Conservation (phyloP, 2,797 vertebrate species). For the Macroramphosus scolopax region DNA sequence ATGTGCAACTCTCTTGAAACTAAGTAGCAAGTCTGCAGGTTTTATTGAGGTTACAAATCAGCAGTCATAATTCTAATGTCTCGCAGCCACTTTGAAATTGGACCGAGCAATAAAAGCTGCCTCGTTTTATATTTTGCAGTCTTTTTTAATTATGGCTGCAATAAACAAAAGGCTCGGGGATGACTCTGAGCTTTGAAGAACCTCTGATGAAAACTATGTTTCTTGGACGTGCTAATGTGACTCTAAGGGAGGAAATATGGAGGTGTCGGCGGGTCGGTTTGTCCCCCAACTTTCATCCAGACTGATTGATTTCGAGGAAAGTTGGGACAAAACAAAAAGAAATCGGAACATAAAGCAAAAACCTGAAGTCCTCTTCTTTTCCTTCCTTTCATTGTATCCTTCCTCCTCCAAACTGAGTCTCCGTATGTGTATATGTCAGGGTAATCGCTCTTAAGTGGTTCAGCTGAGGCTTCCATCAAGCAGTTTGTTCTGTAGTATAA, state of each 20-base stretch:
- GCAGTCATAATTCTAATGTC: slow-evolving; percentile 51
- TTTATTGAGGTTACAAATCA: slow-evolving; percentile 62
- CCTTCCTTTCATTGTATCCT: no score
- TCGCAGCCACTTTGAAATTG: slow-evolving; percentile 63
- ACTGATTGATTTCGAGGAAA: neutral
- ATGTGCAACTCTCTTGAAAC: slow-evolving; percentile 52
- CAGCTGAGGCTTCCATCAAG: no score
- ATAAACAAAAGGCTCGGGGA: slow-evolving; percentile 46
- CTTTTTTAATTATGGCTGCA: slow-evolving; percentile 45
- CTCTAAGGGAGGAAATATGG: neutral
- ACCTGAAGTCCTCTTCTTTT: no score
- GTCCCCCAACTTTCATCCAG: no score
- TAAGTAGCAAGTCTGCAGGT: slow-evolving; percentile 56
- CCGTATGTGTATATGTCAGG: no score
- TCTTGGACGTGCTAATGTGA: neutral
- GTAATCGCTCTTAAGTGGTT: no score
- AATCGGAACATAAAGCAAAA: no score
- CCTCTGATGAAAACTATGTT: slow-evolving; percentile 4
- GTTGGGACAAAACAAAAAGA: no score
- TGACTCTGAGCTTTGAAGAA: slow-evolving; percentile 11
- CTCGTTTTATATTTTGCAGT: slow-evolving; percentile 33
- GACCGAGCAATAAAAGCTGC: slow-evolving; percentile 50
- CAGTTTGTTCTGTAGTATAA: no score
- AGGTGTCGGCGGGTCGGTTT: neutral
- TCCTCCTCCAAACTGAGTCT: no score